Evolutionary conservation across 1,140 invertebrate genomes (phyloP).

Genomic region (Tachypleus tridentatus): DNA sequence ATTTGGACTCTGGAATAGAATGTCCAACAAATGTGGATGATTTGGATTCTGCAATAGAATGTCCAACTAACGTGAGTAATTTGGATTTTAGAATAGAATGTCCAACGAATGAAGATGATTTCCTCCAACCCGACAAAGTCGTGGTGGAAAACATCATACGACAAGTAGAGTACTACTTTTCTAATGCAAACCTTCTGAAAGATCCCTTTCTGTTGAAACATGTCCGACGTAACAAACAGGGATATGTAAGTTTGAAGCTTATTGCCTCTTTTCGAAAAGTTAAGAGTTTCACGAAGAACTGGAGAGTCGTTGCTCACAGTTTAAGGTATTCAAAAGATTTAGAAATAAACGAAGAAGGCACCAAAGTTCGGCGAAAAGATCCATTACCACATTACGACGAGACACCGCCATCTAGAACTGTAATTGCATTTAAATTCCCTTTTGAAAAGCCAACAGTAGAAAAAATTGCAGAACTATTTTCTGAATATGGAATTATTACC

Average conservation of each 20-base stretch:
- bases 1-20: no score
- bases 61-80: no score
- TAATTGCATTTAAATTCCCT: conserved; percentile 12
- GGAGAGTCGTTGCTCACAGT: conserved; percentile 76
- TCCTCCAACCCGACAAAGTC: conserved; percentile 6
- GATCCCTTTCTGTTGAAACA: conserved; percentile 90
- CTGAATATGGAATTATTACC: conserved; percentile 9
- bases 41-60: no score
- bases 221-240: conserved; percentile 83
- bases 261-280: conserved; percentile 49
- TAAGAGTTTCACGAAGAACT: conserved; percentile 67
- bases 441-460: conserved; percentile 7
- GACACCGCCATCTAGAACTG: conserved; percentile 65
- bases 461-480: conserved; percentile 5
- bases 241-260: conserved; percentile 83
- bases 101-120: background rate
- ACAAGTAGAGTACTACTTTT: conserved; percentile 88
- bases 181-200: conserved; percentile 83
- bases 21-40: no score
- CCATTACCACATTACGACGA: conserved; percentile 79
- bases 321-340: conserved; percentile 62
- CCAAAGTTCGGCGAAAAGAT: conserved; percentile 70
- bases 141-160: conserved; percentile 34
- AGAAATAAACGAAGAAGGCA: conserved; percentile 78
- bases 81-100: background rate